These are phyloP conservation scores for Caradrina kadenii DNA, from an alignment of 2,888 invertebrate species.

Conservation along the genomic window DNA sequence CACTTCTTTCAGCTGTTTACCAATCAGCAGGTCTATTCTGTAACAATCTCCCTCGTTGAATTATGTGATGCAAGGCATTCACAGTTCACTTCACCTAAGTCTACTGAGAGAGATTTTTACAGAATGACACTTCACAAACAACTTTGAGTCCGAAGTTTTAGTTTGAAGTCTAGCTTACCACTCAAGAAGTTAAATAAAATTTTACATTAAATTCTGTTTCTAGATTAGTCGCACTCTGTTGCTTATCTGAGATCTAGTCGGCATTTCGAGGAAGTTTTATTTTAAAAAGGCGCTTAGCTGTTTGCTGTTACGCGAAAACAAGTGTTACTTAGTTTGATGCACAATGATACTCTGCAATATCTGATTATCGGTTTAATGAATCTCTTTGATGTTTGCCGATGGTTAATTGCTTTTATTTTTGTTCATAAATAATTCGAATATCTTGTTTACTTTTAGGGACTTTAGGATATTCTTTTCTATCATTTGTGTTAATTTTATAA, in stretches of 20 bases:
- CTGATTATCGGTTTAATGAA: constrained; percentile 51
- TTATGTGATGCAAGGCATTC: no score
- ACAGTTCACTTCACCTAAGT: no score
- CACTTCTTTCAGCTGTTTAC: no score
- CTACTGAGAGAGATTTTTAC: no score
- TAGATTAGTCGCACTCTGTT: constrained; percentile 45
- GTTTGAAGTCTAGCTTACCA: not conserved
- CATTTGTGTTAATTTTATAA: not conserved
- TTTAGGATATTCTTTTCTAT: not conserved
- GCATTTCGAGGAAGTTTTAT: constrained; percentile 57
- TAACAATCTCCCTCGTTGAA: no score
- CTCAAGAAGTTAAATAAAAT: constrained; percentile 9
- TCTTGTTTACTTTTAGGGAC: not conserved
- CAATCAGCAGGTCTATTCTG: no score
- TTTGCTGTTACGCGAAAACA: constrained; percentile 54
- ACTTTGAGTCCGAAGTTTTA: not conserved
- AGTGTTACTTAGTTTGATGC: constrained; percentile 57
- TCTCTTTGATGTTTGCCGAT: constrained; percentile 61
- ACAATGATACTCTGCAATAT: constrained; percentile 61
- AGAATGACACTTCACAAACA: not conserved
- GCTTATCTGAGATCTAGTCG: constrained; percentile 58
- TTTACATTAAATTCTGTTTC: constrained; percentile 48
- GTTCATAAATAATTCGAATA: constrained; percentile 27
- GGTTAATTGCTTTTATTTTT: constrained; percentile 54
- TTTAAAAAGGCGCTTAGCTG: constrained; percentile 40